Evolutionary conservation across 2,797 vertebrate species (phyloP).

Genomic region (Sebastes alutus): DNA sequence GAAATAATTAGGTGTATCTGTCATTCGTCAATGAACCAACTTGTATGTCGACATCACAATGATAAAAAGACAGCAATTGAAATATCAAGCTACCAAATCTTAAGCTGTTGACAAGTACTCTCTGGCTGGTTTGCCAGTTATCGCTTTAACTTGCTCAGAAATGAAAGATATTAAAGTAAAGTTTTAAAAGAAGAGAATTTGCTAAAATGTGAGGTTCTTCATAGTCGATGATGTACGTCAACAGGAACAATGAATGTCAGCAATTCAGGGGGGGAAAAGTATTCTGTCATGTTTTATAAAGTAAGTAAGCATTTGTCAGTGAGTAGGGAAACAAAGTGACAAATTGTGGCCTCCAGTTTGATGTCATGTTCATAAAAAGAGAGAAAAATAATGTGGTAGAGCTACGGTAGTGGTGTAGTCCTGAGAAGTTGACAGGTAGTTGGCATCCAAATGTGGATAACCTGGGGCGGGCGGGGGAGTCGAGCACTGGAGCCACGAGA

Average conservation of each 20-base stretch:
- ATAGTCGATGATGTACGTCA: neutral
- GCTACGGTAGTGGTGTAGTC: neutral
- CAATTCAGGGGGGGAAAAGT: neutral
- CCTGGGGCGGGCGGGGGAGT: neutral
- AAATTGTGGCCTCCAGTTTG: neutral
- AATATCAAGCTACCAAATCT: neutral
- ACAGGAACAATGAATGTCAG: neutral
- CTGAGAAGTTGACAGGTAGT: slow-evolving; percentile 4
- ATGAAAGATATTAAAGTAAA: neutral
- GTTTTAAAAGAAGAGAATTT: neutral
- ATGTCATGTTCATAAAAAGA: slow-evolving; percentile 2
- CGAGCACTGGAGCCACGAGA: neutral
- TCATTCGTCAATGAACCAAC: slow-evolving; percentile 18
- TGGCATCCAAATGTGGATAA: slow-evolving; percentile 12
- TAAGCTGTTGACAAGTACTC: neutral
- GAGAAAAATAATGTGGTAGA: neutral
- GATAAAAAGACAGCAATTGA: neutral
- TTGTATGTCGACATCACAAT: neutral
- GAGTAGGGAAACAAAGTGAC: slow-evolving; percentile 18
- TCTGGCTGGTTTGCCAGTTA: neutral
- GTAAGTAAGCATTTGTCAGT: neutral
- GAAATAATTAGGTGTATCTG: slow-evolving; percentile 1
- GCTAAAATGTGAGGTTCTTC: neutral
- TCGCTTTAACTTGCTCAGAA: slow-evolving; percentile 4
- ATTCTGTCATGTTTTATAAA: neutral